A percentile compares a stretch with the other conserved stretches of the same genome.
Conservation (phyloP, 2,113 vertebrate species). For the Onychostruthus taczanowskii region DNA sequence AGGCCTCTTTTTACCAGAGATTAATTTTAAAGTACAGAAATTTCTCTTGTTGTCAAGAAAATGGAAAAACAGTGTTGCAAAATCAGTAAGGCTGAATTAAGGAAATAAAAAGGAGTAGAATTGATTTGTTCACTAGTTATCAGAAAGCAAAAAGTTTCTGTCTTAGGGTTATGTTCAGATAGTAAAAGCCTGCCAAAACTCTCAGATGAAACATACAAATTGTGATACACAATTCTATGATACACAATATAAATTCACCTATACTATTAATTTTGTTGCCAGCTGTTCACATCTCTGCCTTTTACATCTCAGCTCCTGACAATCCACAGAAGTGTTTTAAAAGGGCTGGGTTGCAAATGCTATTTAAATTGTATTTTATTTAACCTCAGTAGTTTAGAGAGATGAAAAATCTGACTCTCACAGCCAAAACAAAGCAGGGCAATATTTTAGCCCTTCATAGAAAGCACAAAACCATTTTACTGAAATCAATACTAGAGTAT, state of each 20-base stretch:
- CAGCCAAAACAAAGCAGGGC: background rate
- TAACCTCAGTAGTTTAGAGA: background rate
- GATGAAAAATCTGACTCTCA: background rate
- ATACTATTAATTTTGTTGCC: background rate
- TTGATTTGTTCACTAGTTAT: background rate
- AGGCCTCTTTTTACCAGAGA: background rate
- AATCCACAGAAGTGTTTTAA: background rate
- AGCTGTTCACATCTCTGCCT: background rate
- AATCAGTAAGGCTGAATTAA: background rate
- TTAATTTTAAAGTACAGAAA: background rate
- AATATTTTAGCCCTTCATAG: conserved; percentile 14
- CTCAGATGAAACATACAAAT: background rate
- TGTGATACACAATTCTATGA: background rate
- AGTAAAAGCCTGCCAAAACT: background rate
- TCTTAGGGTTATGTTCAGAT: background rate
- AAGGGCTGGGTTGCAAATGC: background rate
- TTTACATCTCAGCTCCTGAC: background rate
- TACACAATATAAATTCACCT: background rate
- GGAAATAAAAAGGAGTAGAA: background rate
- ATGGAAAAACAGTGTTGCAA: background rate
- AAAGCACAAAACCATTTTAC: conserved; percentile 18
- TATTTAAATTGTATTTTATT: background rate
- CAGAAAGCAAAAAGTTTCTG: background rate
- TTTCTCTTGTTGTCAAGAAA: background rate
- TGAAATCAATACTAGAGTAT: conserved; percentile 25